Evolutionary conservation across 2,113 vertebrate species (phyloP), one percentile per base, ranked within the genome.

Genomic region (Eulacestoma nigropectus): DNA sequence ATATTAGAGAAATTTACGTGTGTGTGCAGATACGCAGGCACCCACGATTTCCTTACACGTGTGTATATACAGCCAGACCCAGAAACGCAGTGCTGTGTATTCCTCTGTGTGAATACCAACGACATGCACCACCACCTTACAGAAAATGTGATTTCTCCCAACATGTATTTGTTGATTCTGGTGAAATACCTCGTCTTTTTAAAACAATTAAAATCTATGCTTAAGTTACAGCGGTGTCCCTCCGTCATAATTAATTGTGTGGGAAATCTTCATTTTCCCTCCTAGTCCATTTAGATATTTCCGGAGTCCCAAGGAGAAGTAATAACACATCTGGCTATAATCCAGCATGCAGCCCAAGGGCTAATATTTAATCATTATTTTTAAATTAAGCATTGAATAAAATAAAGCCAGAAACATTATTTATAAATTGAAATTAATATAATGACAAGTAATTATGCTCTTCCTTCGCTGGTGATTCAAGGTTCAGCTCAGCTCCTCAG

Each of bases 361-460:
- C 90, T 94, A 85, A 90, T 96, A 95, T 95, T 96, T 94, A 92
- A 94, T 93, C 25, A 93, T 95, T 82, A 90, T 95, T 96, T 96
- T 91, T 14, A 76, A 96, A 94, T 93, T 84, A 95, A 92, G 70
- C 86, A 68, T 57, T 84, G 92, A 72, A 86, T 90, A 95, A 96
- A 90, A 93, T 46, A 93, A 95, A 96, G 76, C 52, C 92, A 92
- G 76, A 95, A 93, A 90, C 90, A 84, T 89, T 93, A 93, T 96
- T 97, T 93, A 84, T 68, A 93, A 90, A 76, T 93, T 68, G 42
- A 86, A 89, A 81, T 63, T 29, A 92, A 96, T 90, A 72, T 81
- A 93, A 94, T 86, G 92, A 78, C 85, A 78, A 95, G 80, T 56
- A 92, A 94, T 92, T 92, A 80, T 27, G 88, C 69, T 95, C 47